These are phyloP conservation scores for Hetaerina americana DNA, from an alignment of 1,140 invertebrate species.

Conservation along the genomic window DNA sequence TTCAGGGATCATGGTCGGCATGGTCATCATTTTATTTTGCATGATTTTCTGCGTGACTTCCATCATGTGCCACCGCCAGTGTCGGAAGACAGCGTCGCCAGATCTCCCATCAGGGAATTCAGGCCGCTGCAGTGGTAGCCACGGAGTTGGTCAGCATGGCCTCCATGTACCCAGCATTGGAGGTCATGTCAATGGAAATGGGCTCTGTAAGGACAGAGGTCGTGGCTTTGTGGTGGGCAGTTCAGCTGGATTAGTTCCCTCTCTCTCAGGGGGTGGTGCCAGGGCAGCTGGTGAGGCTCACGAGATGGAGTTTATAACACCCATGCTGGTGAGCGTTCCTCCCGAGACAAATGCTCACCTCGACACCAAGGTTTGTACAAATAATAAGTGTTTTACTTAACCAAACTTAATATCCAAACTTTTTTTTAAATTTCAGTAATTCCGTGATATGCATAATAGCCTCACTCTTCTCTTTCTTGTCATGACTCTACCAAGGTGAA, in stretches of 20 bases:
- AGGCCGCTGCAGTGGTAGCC: background rate
- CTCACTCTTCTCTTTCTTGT: too few species aligned
- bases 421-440: too few species aligned
- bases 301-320: slow-evolving; percentile 28
- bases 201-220: slow-evolving; percentile 9
- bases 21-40: slow-evolving; percentile 24
- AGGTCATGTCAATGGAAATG: slow-evolving; percentile 19
- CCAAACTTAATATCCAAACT: too few species aligned
- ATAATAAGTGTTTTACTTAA: too few species aligned
- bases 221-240: background rate
- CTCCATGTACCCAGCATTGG: slow-evolving; percentile 6
- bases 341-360: slow-evolving; percentile 23
- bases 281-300: slow-evolving; percentile 17
- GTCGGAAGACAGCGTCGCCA: slow-evolving; percentile 19
- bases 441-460: too few species aligned
- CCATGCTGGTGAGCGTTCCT: slow-evolving; percentile 23
- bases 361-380: slow-evolving; percentile 30
- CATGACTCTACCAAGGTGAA: too few species aligned
- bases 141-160: background rate
- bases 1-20: slow-evolving; percentile 27
- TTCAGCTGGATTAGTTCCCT: background rate
- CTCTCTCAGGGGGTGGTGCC: slow-evolving; percentile 4
- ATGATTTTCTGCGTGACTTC: slow-evolving; percentile 26
- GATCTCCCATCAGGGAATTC: background rate
- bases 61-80: slow-evolving; percentile 24